phyloP scores from a whole-genome alignment of 2,888 invertebrate genomes.

The Ceriagrion tenellum region DNA sequence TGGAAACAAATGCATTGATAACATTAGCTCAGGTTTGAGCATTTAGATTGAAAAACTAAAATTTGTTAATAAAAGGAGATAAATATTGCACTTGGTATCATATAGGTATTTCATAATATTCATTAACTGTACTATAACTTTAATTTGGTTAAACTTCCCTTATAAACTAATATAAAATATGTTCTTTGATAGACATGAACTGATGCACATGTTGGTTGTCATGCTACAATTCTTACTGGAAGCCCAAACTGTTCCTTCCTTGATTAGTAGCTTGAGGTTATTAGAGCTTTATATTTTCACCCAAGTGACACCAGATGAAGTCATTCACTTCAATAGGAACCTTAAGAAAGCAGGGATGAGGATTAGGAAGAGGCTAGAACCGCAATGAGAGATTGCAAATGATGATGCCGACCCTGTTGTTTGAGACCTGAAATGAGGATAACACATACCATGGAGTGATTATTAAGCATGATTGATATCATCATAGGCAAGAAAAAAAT shows the following conservation, averaged over 20 bases:
- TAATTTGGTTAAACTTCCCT: background rate
- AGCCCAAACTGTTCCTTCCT: background rate
- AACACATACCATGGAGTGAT: background rate
- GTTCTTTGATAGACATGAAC: background rate
- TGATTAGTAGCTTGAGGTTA: conserved; percentile 7
- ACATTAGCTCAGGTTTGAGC: background rate
- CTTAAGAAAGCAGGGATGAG: conserved; percentile 12
- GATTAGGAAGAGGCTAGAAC: conserved; percentile 35
- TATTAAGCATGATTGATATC: background rate
- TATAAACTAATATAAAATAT: background rate
- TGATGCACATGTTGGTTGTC: background rate
- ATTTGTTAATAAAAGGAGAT: background rate
- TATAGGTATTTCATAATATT: background rate
- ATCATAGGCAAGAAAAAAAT: background rate
- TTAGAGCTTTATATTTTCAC: background rate
- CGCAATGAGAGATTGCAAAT: conserved; percentile 14
- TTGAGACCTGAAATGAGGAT: conserved; percentile 37
- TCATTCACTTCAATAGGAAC: background rate
- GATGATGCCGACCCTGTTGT: conserved; percentile 50
- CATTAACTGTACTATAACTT: background rate
- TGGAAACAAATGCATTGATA: too few relatives aligned
- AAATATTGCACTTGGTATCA: background rate
- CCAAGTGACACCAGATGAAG: background rate
- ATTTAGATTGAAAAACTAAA: background rate
- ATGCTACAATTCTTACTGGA: background rate